phyloP scores from a whole-genome alignment of 1,140 invertebrate species.

The Heliconius eleuchia region DNA sequence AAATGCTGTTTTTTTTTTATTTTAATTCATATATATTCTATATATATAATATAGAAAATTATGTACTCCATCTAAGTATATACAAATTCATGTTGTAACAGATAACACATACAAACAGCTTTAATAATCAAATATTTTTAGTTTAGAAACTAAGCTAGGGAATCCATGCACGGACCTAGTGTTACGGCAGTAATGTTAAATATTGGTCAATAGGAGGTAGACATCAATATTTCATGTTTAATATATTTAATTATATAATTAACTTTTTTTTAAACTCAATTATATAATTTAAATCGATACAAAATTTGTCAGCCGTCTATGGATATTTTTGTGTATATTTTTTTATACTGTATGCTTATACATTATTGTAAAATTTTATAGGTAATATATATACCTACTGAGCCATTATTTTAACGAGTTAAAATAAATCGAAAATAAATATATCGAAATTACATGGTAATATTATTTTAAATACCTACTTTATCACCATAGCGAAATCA shows the following conservation, averaged over 20 bases:
- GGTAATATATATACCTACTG: not conserved
- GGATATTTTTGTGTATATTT: not conserved
- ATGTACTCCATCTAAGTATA: not conserved
- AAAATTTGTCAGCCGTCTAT: not conserved
- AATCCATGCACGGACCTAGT: not conserved
- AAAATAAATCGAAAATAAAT: not conserved
- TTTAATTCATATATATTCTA: not conserved
- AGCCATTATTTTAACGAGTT: not conserved
- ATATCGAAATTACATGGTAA: not conserved
- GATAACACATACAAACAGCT: constrained; percentile 1
- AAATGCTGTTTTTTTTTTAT: not conserved
- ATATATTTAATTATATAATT: not conserved
- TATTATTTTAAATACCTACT: no score
- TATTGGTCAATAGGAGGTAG: not conserved
- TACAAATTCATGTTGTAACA: not conserved
- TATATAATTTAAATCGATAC: not conserved
- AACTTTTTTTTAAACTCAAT: not conserved
- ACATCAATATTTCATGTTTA: not conserved
- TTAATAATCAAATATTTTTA: constrained; percentile 6
- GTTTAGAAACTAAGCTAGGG: not conserved
- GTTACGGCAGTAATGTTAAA: not conserved
- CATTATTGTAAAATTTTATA: not conserved
- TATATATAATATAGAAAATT: not conserved
- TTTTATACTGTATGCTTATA: not conserved
- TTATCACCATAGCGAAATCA: no score